Percentiles rank a stretch among this genome's conserved stretches.
These are phyloP conservation scores for Pampusana beccarii DNA, from an alignment of 2,113 vertebrate species.

Conservation along the genomic window DNA sequence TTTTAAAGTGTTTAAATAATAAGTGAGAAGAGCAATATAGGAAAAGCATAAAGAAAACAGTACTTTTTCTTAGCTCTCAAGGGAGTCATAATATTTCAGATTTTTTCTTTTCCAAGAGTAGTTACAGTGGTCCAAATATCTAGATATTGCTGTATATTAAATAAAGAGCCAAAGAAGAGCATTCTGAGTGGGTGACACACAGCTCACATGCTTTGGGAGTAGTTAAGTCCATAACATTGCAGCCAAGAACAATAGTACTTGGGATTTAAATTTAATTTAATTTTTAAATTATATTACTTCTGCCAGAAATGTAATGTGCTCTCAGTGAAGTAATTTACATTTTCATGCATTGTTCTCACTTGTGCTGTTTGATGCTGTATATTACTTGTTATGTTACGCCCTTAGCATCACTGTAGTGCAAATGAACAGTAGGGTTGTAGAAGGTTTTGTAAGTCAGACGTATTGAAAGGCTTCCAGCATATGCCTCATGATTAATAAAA, in stretches of 20 bases:
- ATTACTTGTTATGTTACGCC: background rate
- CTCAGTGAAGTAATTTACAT: conserved; percentile 8
- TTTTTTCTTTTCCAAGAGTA: background rate
- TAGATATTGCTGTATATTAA: background rate
- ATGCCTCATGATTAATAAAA: background rate
- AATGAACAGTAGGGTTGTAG: background rate
- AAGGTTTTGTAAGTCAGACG: background rate
- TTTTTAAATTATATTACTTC: conserved; percentile 9
- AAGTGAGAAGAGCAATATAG: background rate
- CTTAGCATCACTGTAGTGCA: background rate
- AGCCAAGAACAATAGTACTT: background rate
- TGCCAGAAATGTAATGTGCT: background rate
- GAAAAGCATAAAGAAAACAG: background rate
- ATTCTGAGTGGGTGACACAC: background rate
- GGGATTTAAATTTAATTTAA: background rate
- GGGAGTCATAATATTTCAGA: background rate
- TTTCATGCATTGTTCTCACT: background rate
- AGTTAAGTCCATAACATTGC: background rate
- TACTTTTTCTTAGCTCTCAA: background rate
- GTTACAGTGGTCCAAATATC: background rate
- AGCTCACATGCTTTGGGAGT: background rate
- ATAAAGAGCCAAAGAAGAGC: background rate
- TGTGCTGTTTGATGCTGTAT: background rate
- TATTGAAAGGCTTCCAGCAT: background rate
- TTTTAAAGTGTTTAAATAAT: background rate